Conservation (phyloP, 2,797 vertebrate species). For the Erethizon dorsatum region DNA sequence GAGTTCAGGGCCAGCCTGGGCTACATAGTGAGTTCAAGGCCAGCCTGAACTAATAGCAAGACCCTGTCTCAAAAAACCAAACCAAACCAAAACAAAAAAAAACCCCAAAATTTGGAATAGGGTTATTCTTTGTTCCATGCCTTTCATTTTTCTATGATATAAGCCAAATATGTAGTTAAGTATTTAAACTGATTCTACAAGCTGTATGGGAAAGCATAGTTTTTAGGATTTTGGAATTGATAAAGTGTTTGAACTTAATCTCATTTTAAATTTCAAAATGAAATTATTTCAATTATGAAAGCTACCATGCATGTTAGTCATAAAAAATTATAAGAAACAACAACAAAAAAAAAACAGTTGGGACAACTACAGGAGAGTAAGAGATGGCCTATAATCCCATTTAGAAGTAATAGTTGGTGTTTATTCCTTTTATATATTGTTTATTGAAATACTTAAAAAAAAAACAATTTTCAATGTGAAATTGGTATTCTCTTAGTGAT, state of each 20-base stretch:
- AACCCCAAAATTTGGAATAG: background rate
- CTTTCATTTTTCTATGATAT: conserved; percentile 1
- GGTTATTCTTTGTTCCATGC: background rate
- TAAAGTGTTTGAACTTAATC: conserved; percentile 37
- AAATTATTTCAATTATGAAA: conserved; percentile 52
- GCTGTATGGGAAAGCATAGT: background rate
- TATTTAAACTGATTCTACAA: conserved; percentile 15
- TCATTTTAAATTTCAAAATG: conserved; percentile 63
- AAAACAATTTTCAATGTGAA: conserved; percentile 3
- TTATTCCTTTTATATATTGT: conserved; percentile 33
- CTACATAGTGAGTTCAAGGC: too few relatives aligned
- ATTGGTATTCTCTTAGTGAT: conserved; percentile 22
- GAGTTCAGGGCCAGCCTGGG: background rate
- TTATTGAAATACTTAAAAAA: conserved; percentile 56
- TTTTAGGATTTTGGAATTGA: conserved; percentile 12
- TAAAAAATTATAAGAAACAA: background rate
- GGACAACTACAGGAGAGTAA: background rate
- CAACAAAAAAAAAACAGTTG: background rate
- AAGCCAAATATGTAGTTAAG: background rate
- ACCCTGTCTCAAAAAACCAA: too few relatives aligned
- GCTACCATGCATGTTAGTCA: background rate
- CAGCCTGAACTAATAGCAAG: too few relatives aligned
- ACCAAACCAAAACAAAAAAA: too few relatives aligned
- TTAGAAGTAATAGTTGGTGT: background rate
- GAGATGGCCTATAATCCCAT: background rate